Conservation (phyloP, 2,113 vertebrate species). For the Hypocryptadius cinnamomeus region DNA sequence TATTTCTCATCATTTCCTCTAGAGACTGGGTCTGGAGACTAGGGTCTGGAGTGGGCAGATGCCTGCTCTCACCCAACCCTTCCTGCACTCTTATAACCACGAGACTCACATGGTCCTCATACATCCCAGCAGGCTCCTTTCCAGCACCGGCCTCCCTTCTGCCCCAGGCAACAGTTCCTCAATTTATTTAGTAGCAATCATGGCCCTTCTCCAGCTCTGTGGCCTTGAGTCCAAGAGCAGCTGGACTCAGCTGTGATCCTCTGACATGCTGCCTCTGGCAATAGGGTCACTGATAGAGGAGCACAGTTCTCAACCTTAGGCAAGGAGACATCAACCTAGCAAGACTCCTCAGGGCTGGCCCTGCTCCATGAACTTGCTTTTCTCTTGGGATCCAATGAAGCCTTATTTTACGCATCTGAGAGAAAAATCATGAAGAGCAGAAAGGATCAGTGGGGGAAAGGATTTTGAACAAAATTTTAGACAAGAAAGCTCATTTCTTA, state of each 20-base stretch:
- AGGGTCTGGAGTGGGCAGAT: not conserved
- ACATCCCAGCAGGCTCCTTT: not conserved
- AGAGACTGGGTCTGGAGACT: not conserved
- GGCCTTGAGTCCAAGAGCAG: not conserved
- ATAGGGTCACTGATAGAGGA: accelerated
- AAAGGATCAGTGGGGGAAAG: not conserved
- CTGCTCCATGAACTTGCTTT: not conserved
- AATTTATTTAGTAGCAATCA: not conserved
- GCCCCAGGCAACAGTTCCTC: accelerated
- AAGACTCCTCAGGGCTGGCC: not conserved
- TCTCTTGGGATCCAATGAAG: not conserved
- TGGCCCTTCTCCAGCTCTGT: not conserved
- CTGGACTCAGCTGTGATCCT: not conserved
- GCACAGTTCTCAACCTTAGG: not conserved
- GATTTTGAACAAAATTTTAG: not conserved
- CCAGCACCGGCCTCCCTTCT: not conserved
- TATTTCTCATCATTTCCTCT: not conserved
- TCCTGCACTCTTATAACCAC: not conserved
- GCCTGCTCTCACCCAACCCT: not conserved
- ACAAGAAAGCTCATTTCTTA: not conserved
- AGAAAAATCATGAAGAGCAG: not conserved
- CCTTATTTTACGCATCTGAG: not conserved
- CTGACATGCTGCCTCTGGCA: not conserved
- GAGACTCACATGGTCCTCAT: not conserved
- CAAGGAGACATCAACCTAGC: not conserved